These are phyloP conservation scores for Punctoribates punctum DNA, from an alignment of 2,888 invertebrate genomes.

Conservation along the genomic window DNA sequence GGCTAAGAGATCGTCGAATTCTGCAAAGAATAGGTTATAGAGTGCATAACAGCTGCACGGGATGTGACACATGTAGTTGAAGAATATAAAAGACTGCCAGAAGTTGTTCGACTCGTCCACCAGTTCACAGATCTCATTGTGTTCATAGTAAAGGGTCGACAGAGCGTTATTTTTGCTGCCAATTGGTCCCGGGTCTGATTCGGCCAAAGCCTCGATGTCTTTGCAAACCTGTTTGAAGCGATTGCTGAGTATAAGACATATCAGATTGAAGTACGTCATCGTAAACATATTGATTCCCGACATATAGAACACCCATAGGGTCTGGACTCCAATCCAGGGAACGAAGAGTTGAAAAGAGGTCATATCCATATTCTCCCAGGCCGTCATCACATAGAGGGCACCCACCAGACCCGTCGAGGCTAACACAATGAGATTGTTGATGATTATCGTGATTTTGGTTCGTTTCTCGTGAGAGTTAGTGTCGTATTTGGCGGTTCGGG, in stretches of 20 bases:
- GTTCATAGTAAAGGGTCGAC: constrained; percentile 44
- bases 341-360: constrained; percentile 38
- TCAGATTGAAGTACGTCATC: constrained; percentile 44
- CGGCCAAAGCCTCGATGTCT: constrained; percentile 45
- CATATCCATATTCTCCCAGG: constrained; percentile 43
- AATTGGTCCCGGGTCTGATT: constrained; percentile 44
- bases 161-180: constrained; percentile 43
- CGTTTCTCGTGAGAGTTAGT: constrained; percentile 40
- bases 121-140: constrained; percentile 45
- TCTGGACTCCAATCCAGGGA: constrained; percentile 43
- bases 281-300: constrained; percentile 43
- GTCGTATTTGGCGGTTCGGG: constrained; percentile 38
- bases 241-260: constrained; percentile 40
- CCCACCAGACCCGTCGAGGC: constrained; percentile 40
- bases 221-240: constrained; percentile 43
- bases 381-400: constrained; percentile 37
- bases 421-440: constrained; percentile 36
- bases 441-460: constrained; percentile 30
- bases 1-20: constrained; percentile 43
- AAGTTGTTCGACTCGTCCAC: constrained; percentile 45
- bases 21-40: constrained; percentile 46
- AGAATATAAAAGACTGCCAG: constrained; percentile 45
- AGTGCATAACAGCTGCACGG: constrained; percentile 44
- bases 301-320: constrained; percentile 44
- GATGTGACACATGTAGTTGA: constrained; percentile 45